Evolutionary conservation across 1,140 invertebrate species (phyloP).

Genomic region (Diachasmimorpha longicaudata): DNA sequence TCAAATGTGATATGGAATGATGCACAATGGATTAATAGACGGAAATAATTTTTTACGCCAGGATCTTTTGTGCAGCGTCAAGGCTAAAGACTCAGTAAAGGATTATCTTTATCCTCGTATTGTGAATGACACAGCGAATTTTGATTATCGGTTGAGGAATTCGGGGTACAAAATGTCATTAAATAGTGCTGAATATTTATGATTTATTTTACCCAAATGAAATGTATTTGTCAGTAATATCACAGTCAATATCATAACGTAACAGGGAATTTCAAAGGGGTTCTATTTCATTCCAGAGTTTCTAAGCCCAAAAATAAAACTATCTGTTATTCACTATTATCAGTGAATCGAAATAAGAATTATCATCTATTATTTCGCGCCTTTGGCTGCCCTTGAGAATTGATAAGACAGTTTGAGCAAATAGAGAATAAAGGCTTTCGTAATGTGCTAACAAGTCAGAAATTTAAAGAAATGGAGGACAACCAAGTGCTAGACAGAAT

Average conservation of each 20-base stretch:
- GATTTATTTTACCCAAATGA: no score
- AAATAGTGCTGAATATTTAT: no score
- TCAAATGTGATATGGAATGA: neutral
- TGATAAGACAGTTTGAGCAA: neutral
- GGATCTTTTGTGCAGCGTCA: neutral
- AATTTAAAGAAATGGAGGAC: neutral
- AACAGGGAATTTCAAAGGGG: neutral
- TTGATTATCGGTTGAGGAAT: neutral
- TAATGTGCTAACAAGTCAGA: neutral
- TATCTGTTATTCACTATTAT: neutral
- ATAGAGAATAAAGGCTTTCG: neutral
- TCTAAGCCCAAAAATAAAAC: neutral
- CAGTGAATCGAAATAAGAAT: neutral
- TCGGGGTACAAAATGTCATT: no score
- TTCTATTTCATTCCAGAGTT: neutral
- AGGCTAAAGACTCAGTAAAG: neutral
- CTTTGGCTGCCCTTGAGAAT: neutral
- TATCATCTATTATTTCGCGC: neutral
- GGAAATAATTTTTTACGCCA: slow-evolving; percentile 11
- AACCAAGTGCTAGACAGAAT: neutral
- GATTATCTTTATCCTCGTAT: neutral
- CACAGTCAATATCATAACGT: no score
- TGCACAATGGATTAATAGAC: slow-evolving; percentile 5
- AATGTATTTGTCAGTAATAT: no score
- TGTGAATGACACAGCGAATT: neutral